A percentile compares a stretch with the other conserved stretches of the same genome.
Evolutionary conservation across 2,797 vertebrate genomes (phyloP).

Genomic region (Sebastes melanostomus): DNA sequence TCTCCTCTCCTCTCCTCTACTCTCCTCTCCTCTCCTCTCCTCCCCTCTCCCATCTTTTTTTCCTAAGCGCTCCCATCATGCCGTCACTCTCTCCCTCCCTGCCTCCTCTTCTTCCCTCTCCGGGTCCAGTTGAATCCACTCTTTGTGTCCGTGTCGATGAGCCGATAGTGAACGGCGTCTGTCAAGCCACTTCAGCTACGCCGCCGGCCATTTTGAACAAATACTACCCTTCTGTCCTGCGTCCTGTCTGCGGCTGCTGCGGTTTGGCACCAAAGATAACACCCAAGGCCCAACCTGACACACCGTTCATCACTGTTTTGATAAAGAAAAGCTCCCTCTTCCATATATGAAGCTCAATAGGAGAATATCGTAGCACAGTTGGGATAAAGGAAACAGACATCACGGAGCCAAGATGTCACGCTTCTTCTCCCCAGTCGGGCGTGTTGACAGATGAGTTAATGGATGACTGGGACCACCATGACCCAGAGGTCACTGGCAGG

Average conservation of each 20-base stretch:
- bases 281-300: constrained; percentile 11
- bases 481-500: constrained; percentile 41
- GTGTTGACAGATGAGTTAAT: constrained; percentile 75
- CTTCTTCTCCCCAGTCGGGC: constrained; percentile 5
- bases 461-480: constrained; percentile 48
- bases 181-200: constrained; percentile 48
- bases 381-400: constrained; percentile 30
- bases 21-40: background rate
- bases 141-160: constrained; percentile 64
- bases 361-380: background rate
- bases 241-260: constrained; percentile 29
- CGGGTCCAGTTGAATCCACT: constrained; percentile 45
- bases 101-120: constrained; percentile 14
- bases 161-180: constrained; percentile 55
- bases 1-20: background rate
- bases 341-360: background rate
- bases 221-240: constrained; percentile 39
- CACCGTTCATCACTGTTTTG: background rate
- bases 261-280: constrained; percentile 51
- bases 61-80: background rate
- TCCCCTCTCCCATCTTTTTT: background rate
- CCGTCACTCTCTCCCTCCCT: background rate
- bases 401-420: constrained; percentile 24
- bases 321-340: background rate
- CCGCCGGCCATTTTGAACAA: constrained; percentile 64